Percentiles rank a stretch among this genome's conserved stretches.
phyloP scores from a whole-genome alignment of 2,888 invertebrate species.

The Hydrotaea cyrtoneurina region DNA sequence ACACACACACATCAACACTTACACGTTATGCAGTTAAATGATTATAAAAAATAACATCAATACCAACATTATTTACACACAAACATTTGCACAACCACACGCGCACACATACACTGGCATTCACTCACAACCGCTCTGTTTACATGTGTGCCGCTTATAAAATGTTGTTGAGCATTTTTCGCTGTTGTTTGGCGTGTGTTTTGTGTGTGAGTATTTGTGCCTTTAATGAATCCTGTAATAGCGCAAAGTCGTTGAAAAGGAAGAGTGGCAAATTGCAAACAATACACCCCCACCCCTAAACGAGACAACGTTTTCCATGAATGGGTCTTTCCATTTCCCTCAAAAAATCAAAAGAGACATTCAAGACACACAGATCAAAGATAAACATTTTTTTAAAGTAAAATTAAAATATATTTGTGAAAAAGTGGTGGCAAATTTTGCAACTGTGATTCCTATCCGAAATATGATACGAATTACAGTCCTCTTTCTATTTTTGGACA shows the following conservation, averaged over 20 bases:
- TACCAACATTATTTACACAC: constrained; percentile 25
- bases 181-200: background rate
- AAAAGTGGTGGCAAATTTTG: too few species aligned
- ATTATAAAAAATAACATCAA: constrained; percentile 29
- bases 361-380: too few species aligned
- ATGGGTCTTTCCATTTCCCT: background rate
- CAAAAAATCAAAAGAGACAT: too few species aligned
- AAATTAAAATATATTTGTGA: too few species aligned
- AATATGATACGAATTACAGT: too few species aligned
- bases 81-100: constrained; percentile 23
- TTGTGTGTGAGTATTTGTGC: background rate
- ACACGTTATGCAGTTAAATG: constrained; percentile 3
- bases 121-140: background rate
- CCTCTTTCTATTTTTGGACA: too few species aligned
- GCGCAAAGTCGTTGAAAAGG: background rate
- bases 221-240: constrained; percentile 13
- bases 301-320: background rate
- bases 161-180: constrained; percentile 11
- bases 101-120: background rate
- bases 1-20: background rate
- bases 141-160: constrained; percentile 24
- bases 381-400: too few species aligned
- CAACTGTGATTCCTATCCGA: too few species aligned
- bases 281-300: background rate
- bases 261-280: background rate